Conservation (phyloP, 2,113 vertebrate species). For the Phalacrocorax aristotelis region DNA sequence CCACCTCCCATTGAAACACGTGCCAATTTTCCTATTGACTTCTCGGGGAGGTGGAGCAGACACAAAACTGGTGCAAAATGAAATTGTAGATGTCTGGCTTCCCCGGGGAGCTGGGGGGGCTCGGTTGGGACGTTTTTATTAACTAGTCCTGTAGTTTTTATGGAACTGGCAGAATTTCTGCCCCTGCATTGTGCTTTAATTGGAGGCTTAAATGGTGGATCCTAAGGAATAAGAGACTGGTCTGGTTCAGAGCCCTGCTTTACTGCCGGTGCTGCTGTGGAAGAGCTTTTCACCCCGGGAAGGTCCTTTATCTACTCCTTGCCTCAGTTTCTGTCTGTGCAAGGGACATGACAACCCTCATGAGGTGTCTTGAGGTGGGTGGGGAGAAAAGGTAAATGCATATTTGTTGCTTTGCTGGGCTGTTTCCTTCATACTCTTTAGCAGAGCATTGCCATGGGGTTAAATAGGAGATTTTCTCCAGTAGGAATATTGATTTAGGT, state of each 20-base stretch:
- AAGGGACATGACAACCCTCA: background rate
- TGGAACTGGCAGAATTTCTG: background rate
- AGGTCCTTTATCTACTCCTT: background rate
- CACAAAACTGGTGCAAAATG: background rate
- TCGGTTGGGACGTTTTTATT: background rate
- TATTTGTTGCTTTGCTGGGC: background rate
- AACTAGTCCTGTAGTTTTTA: background rate
- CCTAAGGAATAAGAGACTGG: background rate
- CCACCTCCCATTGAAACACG: background rate
- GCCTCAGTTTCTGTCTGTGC: background rate
- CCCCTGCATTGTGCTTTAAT: background rate
- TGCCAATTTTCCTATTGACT: conserved; percentile 38
- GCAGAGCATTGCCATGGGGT: background rate
- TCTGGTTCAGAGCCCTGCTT: background rate
- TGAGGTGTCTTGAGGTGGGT: background rate
- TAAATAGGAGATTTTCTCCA: background rate
- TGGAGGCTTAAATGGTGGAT: background rate
- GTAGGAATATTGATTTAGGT: background rate
- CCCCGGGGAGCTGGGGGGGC: background rate
- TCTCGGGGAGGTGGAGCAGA: background rate
- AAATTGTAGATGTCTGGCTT: conserved; percentile 26
- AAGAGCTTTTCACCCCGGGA: background rate
- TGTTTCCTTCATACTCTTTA: background rate
- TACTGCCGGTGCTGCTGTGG: background rate
- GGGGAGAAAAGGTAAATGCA: background rate